Evolutionary conservation across 2,888 invertebrate genomes (phyloP), one percentile per base, ranked within the genome.

Genomic region (Gnatocerus cornutus): DNA sequence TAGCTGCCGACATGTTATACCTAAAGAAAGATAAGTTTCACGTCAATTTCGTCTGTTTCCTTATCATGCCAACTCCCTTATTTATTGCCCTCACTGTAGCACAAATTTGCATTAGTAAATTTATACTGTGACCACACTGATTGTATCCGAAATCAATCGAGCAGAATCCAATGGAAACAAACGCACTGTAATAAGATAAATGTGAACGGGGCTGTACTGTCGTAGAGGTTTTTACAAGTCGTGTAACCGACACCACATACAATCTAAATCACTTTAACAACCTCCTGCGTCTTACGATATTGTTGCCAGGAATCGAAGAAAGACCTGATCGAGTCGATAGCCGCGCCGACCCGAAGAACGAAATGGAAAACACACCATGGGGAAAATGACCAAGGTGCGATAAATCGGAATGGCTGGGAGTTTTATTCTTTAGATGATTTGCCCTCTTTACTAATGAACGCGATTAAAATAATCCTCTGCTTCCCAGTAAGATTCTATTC

Each of bases 191-290:
- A 58, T 58, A 67, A 67, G 67, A 67, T 67, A 67, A 52, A 68
- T 68, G 68, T 45, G 53, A 46, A 56, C n/a, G 14, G 16, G 53
- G 62, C 16, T 12, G 59, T 50, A 67, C 58, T 52, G 68, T n/a
- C n/a, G n/a, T 33, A 29, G 61, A 10, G 63, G 68, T 62, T 68
- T 68, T 68, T 68, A 68, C 68, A 68, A 55, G 48, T 68, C 63
- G 62, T 68, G 68, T 62, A 68, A 63, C 63, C 68, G 68, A 63
- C 62, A 68, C 68, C 68, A 41, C 68, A 63, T 55, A 37, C 46
- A 14, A 55, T 45, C 48, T 63, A 63, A 68, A 68, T 68, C 68
- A 68, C 68, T 62, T 62, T 68, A 68, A 68, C 68, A 56, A 56
- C 68, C 61, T 52, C 46, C 68, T 62, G 68, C 53, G 55, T 53